Conservation (phyloP, 2,888 invertebrate species). For the Limnephilus marmoratus region DNA sequence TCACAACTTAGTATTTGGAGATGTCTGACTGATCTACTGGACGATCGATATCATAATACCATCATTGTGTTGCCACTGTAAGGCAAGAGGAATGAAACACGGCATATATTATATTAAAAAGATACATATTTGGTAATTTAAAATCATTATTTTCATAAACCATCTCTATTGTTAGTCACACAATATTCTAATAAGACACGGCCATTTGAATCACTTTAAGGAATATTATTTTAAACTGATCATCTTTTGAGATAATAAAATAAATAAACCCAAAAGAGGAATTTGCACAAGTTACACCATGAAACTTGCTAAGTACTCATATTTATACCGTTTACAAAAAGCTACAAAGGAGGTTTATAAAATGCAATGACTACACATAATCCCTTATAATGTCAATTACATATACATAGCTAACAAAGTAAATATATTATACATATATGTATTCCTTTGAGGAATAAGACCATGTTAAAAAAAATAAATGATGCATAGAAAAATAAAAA, state of each 20-base stretch:
- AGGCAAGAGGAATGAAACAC: not conserved
- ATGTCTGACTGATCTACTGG: too few species aligned
- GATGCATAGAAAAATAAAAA: not conserved
- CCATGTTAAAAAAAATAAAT: not conserved
- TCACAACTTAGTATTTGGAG: too few species aligned
- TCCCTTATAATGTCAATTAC: not conserved
- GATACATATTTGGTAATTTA: not conserved
- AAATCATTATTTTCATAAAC: not conserved
- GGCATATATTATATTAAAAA: not conserved
- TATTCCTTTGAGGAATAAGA: too few species aligned
- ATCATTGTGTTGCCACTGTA: not conserved
- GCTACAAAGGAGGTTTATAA: not conserved
- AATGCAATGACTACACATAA: not conserved
- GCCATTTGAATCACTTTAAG: not conserved
- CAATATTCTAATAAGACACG: slow-evolving; percentile 1
- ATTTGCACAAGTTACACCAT: not conserved
- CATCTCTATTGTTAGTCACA: not conserved
- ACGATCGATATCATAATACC: not conserved
- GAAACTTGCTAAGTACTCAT: not conserved
- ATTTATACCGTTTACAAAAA: not conserved
- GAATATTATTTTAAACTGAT: not conserved
- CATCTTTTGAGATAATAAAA: not conserved
- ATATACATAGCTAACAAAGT: too few species aligned
- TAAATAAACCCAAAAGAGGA: not conserved
- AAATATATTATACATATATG: too few species aligned